Evolutionary conservation across 2,797 vertebrate genomes (phyloP).

Genomic region (Gouania willdenowi): DNA sequence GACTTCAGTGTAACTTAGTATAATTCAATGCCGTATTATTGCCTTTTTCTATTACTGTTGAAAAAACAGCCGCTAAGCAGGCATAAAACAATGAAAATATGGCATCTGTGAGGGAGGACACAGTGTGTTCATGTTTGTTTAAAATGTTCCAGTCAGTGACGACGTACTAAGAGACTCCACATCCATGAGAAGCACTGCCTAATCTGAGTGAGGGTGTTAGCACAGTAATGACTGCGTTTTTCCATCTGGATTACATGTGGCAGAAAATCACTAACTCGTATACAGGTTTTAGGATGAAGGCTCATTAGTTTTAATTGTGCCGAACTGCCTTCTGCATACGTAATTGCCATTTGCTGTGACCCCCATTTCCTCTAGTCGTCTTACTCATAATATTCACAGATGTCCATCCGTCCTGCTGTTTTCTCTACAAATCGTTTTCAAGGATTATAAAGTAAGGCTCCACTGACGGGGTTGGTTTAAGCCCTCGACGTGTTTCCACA

Average conservation of each 20-base stretch:
- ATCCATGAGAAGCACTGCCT: constrained; percentile 22
- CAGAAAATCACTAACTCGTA: constrained; percentile 64
- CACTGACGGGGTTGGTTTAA: constrained; percentile 14
- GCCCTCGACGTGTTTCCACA: constrained; percentile 11
- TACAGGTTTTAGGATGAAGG: constrained; percentile 63
- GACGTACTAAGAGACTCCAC: constrained; percentile 10
- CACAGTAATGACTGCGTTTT: constrained; percentile 44
- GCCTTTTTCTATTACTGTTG: too few species aligned
- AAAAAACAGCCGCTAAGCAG: too few species aligned
- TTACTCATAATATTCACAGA: constrained; percentile 62
- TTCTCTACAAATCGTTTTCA: constrained; percentile 31
- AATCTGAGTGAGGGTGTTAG: constrained; percentile 30
- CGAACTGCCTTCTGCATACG: constrained; percentile 59
- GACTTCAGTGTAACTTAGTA: too few species aligned
- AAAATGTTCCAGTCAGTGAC: constrained; percentile 3
- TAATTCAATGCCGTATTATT: too few species aligned
- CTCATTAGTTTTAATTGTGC: constrained; percentile 75
- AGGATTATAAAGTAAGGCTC: constrained; percentile 14
- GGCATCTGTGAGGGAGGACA: background rate
- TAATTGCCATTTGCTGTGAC: constrained; percentile 66
- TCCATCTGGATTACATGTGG: constrained; percentile 71
- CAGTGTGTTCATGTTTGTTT: background rate
- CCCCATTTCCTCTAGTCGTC: constrained; percentile 72
- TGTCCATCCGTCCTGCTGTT: constrained; percentile 38
- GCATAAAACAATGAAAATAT: too few species aligned